Evolutionary conservation across 2,888 invertebrate genomes (phyloP), one percentile per base, ranked within the genome.

Genomic region (Galerucella pusilla): DNA sequence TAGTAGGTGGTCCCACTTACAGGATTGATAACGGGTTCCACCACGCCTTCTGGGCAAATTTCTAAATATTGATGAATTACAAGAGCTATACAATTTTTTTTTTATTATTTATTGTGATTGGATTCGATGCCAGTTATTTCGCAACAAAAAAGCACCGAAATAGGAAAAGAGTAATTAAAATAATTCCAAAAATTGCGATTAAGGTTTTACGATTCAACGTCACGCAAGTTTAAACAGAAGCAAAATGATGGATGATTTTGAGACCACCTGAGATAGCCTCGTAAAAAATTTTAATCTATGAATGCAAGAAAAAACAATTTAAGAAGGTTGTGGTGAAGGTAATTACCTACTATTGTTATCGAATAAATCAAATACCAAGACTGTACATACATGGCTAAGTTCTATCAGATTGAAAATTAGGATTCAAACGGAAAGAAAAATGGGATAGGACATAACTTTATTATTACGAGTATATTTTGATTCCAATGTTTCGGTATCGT

Each of bases 1-100:
- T 78, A 68, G 83, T 85, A 85, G 85, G 85, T 85, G 85, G 85
- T 82, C 85, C 83, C 79, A 73, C 79, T 77, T 75, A 77, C 76
- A 80, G 78, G 83, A 84, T 84, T 83, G 70, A 70, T 70, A 83
- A 83, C 84, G 82, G 83, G 82, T 82, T 80, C 79, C 75, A 77
- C 81, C 85, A 83, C 84, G 84, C 84, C 84, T 81, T 79, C 81
- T 79, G 73, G 80, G 82, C 81, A 83, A 84, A 81, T 81, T 82
- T 78, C 75, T 74, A 77, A 81, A 84, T 84, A 83, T 83, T 84
- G 83, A 84, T 84, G 83, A 81, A 83, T 83, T 84, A 83, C 81
- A 82, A 78, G 79, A 75, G 42, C 59, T 68, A 67, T 60, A 66
- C 11, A 66, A 20, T 42, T 76, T 46, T 76, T 76, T 79, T 75